A percentile compares a stretch with the other conserved stretches of the same genome.
Conservation (phyloP, 2,797 vertebrate genomes). For the Alca torda region DNA sequence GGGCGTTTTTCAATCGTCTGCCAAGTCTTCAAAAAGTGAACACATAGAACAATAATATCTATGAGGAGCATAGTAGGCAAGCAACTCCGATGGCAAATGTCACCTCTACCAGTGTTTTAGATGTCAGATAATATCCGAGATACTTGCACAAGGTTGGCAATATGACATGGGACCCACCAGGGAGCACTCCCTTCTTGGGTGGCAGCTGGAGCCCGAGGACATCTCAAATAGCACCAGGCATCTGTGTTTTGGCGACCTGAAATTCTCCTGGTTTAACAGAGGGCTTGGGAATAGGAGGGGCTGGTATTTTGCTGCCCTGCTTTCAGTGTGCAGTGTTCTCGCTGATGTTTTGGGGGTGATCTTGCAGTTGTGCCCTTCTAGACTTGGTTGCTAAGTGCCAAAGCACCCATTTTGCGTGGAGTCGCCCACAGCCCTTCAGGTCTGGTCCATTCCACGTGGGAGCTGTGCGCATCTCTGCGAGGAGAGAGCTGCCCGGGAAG, state of each 20-base stretch:
- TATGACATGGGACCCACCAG: neutral
- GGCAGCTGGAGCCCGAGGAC: neutral
- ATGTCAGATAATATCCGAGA: neutral
- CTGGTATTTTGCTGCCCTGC: neutral
- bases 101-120: neutral
- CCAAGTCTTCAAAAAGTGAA: neutral
- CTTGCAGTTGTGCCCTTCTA: neutral
- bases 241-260: neutral
- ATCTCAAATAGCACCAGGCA: neutral
- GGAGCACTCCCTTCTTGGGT: neutral
- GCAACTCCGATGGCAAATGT: neutral
- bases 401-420: neutral
- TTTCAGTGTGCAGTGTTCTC: neutral
- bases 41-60: neutral
- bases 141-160: neutral
- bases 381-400: neutral
- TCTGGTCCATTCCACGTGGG: accelerated
- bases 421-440: neutral
- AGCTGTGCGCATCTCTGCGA: accelerated
- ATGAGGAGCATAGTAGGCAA: neutral
- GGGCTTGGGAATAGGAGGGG: neutral
- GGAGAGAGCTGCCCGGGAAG: neutral
- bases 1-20: neutral
- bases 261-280: neutral
- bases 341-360: neutral